Conservation (phyloP, 2,113 vertebrate species). For the Raphicerus campestris region DNA sequence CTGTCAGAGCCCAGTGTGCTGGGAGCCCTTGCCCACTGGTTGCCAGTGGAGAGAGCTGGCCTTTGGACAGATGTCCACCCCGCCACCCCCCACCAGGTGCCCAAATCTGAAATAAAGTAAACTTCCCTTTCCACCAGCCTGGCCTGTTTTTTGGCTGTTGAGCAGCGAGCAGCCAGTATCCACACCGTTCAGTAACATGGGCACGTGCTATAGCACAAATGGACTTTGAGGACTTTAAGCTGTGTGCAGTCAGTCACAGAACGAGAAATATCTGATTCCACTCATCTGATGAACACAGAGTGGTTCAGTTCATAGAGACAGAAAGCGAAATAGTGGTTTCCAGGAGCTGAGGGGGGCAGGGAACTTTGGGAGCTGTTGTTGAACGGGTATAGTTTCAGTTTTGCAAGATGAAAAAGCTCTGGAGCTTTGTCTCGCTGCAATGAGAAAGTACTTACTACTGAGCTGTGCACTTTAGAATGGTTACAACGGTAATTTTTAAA, state of each 20-base stretch:
- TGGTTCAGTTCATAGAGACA: neutral
- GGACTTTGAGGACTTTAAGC: neutral
- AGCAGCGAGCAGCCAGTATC: neutral
- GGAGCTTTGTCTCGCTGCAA: neutral
- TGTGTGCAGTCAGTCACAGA: neutral
- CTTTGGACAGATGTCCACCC: neutral
- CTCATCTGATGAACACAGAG: neutral
- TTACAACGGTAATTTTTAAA: fast-evolving
- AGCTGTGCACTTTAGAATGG: neutral
- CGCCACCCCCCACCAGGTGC: too few relatives aligned
- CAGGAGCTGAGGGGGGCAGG: fast-evolving
- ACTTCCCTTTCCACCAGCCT: neutral
- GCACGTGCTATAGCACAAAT: fast-evolving
- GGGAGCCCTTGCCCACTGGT: neutral
- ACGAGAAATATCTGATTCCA: neutral
- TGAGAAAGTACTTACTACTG: neutral
- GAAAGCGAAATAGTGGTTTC: neutral
- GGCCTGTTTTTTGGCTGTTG: neutral
- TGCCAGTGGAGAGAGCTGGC: neutral
- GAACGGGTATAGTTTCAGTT: neutral
- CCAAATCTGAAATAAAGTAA: neutral
- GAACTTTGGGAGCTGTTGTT: neutral
- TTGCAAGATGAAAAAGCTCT: neutral
- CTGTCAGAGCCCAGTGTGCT: neutral
- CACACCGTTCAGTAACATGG: neutral